Evolutionary conservation across 2,113 vertebrate genomes (phyloP).

Genomic region (Lota lota): DNA sequence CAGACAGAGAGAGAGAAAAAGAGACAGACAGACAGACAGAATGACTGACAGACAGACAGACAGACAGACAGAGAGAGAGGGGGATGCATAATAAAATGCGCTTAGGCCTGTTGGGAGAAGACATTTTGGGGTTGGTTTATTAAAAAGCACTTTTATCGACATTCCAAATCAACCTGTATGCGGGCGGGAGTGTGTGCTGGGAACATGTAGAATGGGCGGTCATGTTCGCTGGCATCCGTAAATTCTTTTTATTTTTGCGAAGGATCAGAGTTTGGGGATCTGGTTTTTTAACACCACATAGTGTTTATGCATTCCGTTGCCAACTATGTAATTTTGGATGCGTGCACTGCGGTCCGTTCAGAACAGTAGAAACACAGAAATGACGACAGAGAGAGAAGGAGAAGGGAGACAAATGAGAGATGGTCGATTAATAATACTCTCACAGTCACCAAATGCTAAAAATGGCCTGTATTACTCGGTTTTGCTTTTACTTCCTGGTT

Average conservation of each 20-base stretch:
- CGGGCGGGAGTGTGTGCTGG: slow-evolving; percentile 45
- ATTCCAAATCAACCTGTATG: slow-evolving; percentile 66
- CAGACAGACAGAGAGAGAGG: slow-evolving; percentile 40
- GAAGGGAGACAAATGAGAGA: slow-evolving; percentile 9
- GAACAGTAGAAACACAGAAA: slow-evolving; percentile 20
- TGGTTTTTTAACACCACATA: slow-evolving; percentile 34
- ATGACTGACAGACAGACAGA: neutral
- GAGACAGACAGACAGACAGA: too few relatives aligned
- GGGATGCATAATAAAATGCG: slow-evolving; percentile 27
- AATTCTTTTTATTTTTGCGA: slow-evolving; percentile 28
- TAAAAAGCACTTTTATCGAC: slow-evolving; percentile 60
- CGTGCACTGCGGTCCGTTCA: slow-evolving; percentile 29
- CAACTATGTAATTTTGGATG: slow-evolving; percentile 47
- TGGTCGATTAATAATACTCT: slow-evolving; percentile 4
- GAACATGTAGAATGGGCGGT: slow-evolving; percentile 54
- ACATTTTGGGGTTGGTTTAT: slow-evolving; percentile 45
- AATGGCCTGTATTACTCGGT: neutral
- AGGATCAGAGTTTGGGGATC: slow-evolving; percentile 53
- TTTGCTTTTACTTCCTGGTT: too few relatives aligned
- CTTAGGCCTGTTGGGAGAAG: slow-evolving; percentile 19
- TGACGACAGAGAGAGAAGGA: slow-evolving; percentile 29
- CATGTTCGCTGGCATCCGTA: slow-evolving; percentile 42
- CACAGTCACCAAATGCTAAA: neutral
- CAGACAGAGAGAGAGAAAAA: too few relatives aligned
- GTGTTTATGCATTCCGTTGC: slow-evolving; percentile 46